Evolutionary conservation across 2,797 vertebrate species (phyloP).

Genomic region (Harpagifer antarcticus): DNA sequence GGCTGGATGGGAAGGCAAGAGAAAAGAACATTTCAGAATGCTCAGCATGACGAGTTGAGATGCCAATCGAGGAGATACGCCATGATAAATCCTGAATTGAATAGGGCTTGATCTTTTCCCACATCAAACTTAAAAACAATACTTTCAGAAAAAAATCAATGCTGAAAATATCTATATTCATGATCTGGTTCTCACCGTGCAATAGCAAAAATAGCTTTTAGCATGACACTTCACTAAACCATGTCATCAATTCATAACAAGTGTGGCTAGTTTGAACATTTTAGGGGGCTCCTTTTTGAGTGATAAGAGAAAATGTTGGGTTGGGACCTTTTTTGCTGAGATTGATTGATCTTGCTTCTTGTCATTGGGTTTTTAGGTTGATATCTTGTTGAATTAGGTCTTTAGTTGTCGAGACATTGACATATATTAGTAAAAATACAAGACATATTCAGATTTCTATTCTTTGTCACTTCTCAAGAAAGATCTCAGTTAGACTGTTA

Average conservation of each 20-base stretch:
- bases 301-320: neutral
- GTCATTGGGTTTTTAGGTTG: neutral
- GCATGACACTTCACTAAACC: neutral
- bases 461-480: neutral
- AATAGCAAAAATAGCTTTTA: neutral
- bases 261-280: neutral
- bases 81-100: constrained; percentile 6
- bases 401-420: neutral
- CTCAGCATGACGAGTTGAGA: neutral
- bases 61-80: constrained; percentile 1
- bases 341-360: neutral
- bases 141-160: neutral
- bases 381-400: neutral
- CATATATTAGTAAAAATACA: neutral
- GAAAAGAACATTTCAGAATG: constrained; percentile 14
- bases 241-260: neutral
- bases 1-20: constrained; percentile 78
- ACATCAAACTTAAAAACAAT: too few species aligned
- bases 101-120: neutral
- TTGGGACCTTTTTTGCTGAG: neutral
- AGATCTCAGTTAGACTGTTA: neutral
- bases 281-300: neutral
- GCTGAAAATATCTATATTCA: constrained; percentile 19
- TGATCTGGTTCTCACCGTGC: neutral
- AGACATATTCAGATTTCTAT: neutral